A percentile compares a stretch with the other conserved stretches of the same genome.
Conservation (phyloP, 2,888 invertebrate species). For the Agriopis marginaria region DNA sequence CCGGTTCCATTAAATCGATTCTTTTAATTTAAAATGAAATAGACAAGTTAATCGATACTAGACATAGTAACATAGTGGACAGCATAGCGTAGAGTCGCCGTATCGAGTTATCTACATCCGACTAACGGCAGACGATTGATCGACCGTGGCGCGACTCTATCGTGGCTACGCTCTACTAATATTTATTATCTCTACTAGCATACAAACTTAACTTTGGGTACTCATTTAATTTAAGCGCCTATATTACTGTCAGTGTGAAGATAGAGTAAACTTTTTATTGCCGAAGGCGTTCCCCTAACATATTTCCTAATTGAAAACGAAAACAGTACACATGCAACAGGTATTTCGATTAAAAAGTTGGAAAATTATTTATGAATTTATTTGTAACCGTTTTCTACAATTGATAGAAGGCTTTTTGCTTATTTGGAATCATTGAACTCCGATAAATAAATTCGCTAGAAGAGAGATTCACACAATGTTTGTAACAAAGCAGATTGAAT, state of each 20-base stretch:
- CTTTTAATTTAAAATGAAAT: constrained; percentile 38
- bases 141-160: constrained; percentile 18
- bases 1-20: constrained; percentile 24
- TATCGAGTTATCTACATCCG: constrained; percentile 54
- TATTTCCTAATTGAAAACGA: not conserved
- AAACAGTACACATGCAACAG: not conserved
- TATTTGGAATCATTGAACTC: not conserved
- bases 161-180: constrained; percentile 16
- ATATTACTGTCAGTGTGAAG: constrained; percentile 13
- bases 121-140: constrained; percentile 36
- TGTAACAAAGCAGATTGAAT: constrained; percentile 52
- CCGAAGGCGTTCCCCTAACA: not conserved
- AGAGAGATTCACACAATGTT: constrained; percentile 18
- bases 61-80: constrained; percentile 38
- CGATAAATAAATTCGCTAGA: not conserved
- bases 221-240: constrained; percentile 23
- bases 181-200: constrained; percentile 23
- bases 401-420: no score
- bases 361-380: not conserved
- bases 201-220: constrained; percentile 22
- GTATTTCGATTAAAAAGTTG: not conserved
- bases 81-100: constrained; percentile 43
- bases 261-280: constrained; percentile 16
- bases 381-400: not conserved
- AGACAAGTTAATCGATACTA: constrained; percentile 42